Conservation (phyloP, 2,888 invertebrate genomes). For the Euplexia lucipara region DNA sequence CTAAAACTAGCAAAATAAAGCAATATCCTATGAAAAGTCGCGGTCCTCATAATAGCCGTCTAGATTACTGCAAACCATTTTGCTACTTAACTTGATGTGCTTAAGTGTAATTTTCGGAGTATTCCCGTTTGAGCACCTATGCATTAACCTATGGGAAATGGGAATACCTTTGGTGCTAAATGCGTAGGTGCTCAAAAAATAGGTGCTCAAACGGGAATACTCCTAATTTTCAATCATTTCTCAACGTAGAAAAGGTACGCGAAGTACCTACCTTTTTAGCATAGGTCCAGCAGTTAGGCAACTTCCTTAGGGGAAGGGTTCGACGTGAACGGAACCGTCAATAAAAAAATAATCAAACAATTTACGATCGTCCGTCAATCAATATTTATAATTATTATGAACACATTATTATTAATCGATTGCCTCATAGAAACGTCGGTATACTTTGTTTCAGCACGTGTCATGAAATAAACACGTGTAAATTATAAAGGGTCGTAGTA, state of each 20-base stretch:
- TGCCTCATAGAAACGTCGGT: not conserved
- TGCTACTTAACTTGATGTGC: not conserved
- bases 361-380: not conserved
- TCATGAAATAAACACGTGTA: not conserved
- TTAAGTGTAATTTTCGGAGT: no score
- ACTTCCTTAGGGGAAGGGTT: constrained; percentile 53
- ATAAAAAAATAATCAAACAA: constrained; percentile 20
- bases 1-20: no score
- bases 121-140: no score
- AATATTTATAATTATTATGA: not conserved
- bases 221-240: not conserved
- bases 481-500: not conserved
- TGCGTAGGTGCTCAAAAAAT: no score
- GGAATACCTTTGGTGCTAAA: no score
- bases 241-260: no score
- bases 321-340: constrained; percentile 18
- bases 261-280: not conserved
- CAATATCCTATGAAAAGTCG: not conserved
- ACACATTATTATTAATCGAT: constrained; percentile 4
- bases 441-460: constrained; percentile 3
- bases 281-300: constrained; percentile 23
- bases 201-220: not conserved
- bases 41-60: no score
- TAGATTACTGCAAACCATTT: not conserved
- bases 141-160: no score